A percentile compares a stretch with the other conserved stretches of the same genome.
Evolutionary conservation across 2,113 vertebrate species (phyloP).

Genomic region (Eptatretus burgeri): DNA sequence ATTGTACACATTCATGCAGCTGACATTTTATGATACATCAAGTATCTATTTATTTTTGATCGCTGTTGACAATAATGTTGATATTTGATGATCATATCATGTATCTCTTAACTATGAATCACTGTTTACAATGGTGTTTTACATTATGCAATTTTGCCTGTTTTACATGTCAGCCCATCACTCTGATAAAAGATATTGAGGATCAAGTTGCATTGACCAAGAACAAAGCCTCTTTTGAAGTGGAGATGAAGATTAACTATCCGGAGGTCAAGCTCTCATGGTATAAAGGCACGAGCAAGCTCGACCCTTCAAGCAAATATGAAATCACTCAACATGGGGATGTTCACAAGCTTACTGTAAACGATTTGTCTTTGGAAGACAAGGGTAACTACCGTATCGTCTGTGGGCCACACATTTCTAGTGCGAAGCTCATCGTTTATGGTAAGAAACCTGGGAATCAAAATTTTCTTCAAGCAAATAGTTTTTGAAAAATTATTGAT

Average conservation of each 20-base stretch:
- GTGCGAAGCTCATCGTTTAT: slow-evolving; percentile 47
- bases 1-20: no score
- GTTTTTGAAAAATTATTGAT: slow-evolving; percentile 8
- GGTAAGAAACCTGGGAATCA: slow-evolving; percentile 23
- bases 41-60: no score
- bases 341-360: slow-evolving; percentile 39
- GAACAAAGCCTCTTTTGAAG: slow-evolving; percentile 46
- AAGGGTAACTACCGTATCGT: slow-evolving; percentile 71
- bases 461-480: slow-evolving; percentile 8
- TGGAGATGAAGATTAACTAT: slow-evolving; percentile 69
- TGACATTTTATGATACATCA: no score
- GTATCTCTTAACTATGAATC: no score
- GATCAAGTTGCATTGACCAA: slow-evolving; percentile 36
- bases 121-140: no score
- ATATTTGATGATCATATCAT: no score
- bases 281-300: slow-evolving; percentile 82
- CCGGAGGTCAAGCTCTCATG: slow-evolving; percentile 75
- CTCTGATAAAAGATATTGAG: slow-evolving; percentile 48
- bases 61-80: no score
- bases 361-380: slow-evolving; percentile 39
- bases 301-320: slow-evolving; percentile 44
- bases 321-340: slow-evolving; percentile 42
- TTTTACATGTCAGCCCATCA: slow-evolving; percentile 30
- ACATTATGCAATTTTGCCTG: no score
- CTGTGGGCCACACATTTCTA: slow-evolving; percentile 76